phyloP scores from a whole-genome alignment of 2,797 vertebrate genomes.

The Danio tinwini region DNA sequence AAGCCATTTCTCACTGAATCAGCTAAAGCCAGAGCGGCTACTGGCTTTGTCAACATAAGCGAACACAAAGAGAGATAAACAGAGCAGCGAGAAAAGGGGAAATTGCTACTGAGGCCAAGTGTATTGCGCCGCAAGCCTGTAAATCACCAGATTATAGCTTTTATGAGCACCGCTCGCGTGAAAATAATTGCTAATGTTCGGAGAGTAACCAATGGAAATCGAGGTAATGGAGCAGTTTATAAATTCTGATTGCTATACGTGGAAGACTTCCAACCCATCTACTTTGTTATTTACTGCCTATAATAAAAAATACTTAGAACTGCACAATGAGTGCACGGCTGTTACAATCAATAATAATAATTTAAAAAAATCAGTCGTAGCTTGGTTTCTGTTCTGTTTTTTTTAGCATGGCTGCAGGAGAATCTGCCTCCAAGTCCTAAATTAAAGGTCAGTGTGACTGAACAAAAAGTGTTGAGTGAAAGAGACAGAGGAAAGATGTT shows the following conservation, averaged over 20 bases:
- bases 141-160: conserved; percentile 84
- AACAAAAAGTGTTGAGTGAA: conserved; percentile 20
- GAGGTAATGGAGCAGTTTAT: conserved; percentile 86
- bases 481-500: background rate
- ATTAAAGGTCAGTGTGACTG: conserved; percentile 46
- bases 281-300: conserved; percentile 76
- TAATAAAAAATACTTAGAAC: conserved; percentile 78
- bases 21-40: conserved; percentile 70
- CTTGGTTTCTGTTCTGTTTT: conserved; percentile 42
- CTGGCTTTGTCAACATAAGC: conserved; percentile 69
- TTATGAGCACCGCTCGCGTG: conserved; percentile 80
- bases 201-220: conserved; percentile 83
- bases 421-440: conserved; percentile 43
- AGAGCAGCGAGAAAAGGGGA: conserved; percentile 47
- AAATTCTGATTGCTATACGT: conserved; percentile 84
- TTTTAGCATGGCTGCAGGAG: conserved; percentile 28
- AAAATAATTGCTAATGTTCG: conserved; percentile 87
- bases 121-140: conserved; percentile 66
- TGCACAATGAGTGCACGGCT: conserved; percentile 67
- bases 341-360: conserved; percentile 77
- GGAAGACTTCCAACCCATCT: conserved; percentile 81
- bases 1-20: conserved; percentile 40
- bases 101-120: conserved; percentile 29
- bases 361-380: conserved; percentile 56
- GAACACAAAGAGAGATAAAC: conserved; percentile 75